phyloP scores from a whole-genome alignment of 2,888 invertebrate genomes.

The Agrochola circellaris region DNA sequence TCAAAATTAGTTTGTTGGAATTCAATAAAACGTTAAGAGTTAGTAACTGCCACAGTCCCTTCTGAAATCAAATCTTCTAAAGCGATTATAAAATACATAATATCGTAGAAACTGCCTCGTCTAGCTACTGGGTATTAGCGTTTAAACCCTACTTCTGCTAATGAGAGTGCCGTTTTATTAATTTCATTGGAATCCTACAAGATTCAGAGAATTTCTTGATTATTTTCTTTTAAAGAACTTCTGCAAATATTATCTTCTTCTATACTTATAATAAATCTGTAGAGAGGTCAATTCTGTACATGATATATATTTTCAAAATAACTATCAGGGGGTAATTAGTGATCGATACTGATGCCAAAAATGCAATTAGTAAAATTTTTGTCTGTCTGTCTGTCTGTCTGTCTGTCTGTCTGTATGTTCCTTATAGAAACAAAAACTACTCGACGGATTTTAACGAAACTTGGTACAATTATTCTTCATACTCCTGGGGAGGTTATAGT shows the following conservation, averaged over 20 bases:
- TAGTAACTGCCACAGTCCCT: constrained; percentile 2
- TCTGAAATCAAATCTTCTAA: constrained; percentile 40
- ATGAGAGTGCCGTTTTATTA: constrained; percentile 52
- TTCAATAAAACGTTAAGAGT: constrained; percentile 31
- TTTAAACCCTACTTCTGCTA: constrained; percentile 36
- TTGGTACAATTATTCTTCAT: too few species aligned
- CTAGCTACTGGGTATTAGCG: constrained; percentile 34
- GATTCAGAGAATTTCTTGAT: not conserved
- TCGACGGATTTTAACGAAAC: too few species aligned
- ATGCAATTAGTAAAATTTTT: too few species aligned
- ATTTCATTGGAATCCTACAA: constrained; percentile 29
- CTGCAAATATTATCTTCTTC: constrained; percentile 9
- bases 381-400: too few species aligned
- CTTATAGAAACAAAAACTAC: too few species aligned
- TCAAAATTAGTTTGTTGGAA: constrained; percentile 33
- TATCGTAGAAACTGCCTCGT: constrained; percentile 28
- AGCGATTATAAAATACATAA: constrained; percentile 36
- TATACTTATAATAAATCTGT: too few species aligned
- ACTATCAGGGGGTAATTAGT: too few species aligned
- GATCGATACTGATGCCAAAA: too few species aligned
- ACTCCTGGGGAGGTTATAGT: too few species aligned
- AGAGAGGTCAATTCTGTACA: too few species aligned
- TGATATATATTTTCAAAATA: too few species aligned
- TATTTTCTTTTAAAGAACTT: constrained; percentile 17
- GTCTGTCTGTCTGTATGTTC: too few species aligned